Conservation (phyloP, 2,888 invertebrate species). For the Cordilura impudica region DNA sequence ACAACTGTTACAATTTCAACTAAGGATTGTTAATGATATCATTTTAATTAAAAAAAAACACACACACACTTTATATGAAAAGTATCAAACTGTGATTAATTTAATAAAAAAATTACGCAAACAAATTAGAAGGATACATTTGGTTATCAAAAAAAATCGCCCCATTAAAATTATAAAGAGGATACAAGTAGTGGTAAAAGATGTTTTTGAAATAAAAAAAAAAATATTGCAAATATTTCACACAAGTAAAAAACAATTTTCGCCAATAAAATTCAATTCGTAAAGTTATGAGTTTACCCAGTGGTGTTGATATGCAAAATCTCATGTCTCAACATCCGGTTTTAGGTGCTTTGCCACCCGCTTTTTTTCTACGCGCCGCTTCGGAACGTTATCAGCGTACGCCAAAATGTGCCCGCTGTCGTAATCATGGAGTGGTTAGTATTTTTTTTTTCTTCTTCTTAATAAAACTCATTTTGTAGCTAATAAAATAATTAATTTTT, state of each 20-base stretch:
- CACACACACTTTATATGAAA: background rate
- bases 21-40: constrained; percentile 2
- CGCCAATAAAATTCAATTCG: background rate
- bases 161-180: background rate
- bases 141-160: background rate
- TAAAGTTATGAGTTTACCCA: constrained; percentile 86
- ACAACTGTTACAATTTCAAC: constrained; percentile 27
- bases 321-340: constrained; percentile 92
- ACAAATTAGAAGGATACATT: background rate
- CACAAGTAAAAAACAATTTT: constrained; percentile 26
- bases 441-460: constrained; percentile 73
- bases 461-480: background rate
- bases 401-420: constrained; percentile 97
- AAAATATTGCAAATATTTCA: constrained; percentile 3
- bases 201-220: background rate
- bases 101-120: background rate
- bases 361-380: constrained; percentile 92
- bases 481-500: too few species aligned
- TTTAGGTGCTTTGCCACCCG: constrained; percentile 88
- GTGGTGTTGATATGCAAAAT: constrained; percentile 91
- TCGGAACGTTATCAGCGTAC: constrained; percentile 96
- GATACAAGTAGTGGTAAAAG: background rate
- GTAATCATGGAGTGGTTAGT: constrained; percentile 98
- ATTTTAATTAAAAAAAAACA: background rate
- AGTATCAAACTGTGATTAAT: background rate